Evolutionary conservation across 2,113 vertebrate species (phyloP), one percentile per base, ranked within the genome.

Genomic region (Nicator chloris): DNA sequence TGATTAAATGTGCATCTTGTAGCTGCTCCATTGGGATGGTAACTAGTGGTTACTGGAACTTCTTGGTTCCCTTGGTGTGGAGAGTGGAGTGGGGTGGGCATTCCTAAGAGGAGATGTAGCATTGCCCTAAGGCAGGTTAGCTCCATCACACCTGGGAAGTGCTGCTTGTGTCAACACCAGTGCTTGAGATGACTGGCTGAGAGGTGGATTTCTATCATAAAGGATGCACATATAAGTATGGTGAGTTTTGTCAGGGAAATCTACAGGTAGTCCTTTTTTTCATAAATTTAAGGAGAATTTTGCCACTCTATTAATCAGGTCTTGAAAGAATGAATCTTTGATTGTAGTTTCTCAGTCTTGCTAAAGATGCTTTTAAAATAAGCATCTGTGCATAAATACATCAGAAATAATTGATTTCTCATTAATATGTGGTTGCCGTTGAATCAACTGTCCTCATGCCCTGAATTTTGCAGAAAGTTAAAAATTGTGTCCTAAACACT

Each of bases 81-180:
- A 28, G 75, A 56, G n/a, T 15, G 22, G 63, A 45, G 40, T 26
- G 75, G 26, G 31, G 35, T 49, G 17, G 28, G 28, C 70, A 85
- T n/a, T 26, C 26, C 45, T 15, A 5, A 51, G 26, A 24, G 13
- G 17, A 28, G 45, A 65, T 47, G 20, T 9, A 30, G 2, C 15
- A 26, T 75, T 50, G 12, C 19, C 42, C 50, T 76, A 11, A 40
- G 40, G 64, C 76, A 61, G 37, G 11, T 77, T 51, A 40, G 31
- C 76, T 65, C 20, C 16, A 30, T 69, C 40, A 9, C 26, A 8
- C 26, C 27, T 26, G 53, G 44, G 11, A 60, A 80, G 15, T 33
- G 70, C 60, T 65, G 24, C 21, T 54, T 40, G 1, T 50, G 28
- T 53, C 64, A 23, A 39, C 21, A 23, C 9, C 0, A 0, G 24